Conservation (phyloP, 1,140 invertebrate genomes). For the Trichonephila inaurata region DNA sequence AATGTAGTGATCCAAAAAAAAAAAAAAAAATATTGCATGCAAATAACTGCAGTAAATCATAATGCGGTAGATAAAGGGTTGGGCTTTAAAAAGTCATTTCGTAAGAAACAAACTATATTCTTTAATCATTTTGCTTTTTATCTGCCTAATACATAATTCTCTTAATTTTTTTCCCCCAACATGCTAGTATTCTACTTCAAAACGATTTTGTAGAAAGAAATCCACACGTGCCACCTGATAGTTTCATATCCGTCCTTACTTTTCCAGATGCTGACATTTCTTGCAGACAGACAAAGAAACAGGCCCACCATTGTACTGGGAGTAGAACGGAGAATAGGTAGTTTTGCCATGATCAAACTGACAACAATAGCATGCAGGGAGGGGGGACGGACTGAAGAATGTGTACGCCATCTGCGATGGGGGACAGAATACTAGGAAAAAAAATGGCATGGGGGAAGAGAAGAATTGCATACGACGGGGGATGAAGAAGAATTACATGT, state of each 20-base stretch:
- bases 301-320: background rate
- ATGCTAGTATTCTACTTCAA: no score
- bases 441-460: background rate
- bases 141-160: no score
- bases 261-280: conserved; percentile 30
- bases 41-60: no score
- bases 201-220: no score
- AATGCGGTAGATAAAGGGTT: no score
- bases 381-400: background rate
- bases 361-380: background rate
- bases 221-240: conserved; percentile 10
- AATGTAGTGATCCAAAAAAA: no score
- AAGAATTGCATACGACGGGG: background rate
- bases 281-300: background rate
- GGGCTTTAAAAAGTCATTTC: no score
- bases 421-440: background rate
- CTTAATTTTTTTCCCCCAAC: no score
- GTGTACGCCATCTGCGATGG: conserved; percentile 11
- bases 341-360: background rate
- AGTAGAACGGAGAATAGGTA: background rate
- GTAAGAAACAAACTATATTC: no score
- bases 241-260: background rate
- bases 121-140: no score
- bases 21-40: no score
- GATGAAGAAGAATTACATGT: background rate